Conservation (phyloP, 2,888 invertebrate genomes). For the Andrena fulva region DNA sequence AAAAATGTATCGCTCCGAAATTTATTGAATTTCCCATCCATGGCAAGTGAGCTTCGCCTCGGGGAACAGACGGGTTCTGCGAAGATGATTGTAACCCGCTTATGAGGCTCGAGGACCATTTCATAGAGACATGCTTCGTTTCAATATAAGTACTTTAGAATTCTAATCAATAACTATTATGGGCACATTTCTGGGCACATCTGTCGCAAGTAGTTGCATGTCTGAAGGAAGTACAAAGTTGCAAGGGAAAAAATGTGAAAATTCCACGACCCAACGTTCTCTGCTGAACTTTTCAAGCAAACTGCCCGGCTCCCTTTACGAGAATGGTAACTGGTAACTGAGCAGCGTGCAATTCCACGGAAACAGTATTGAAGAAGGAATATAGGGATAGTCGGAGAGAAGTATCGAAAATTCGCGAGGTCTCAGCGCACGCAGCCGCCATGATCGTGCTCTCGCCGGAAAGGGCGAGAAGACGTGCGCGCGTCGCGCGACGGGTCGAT, state of each 20-base stretch:
- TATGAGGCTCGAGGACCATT: neutral
- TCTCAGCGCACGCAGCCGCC: slow-evolving; percentile 54
- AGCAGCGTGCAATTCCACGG: no score
- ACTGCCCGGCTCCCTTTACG: neutral
- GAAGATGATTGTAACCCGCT: neutral
- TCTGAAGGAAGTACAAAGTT: no score
- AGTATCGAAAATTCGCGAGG: neutral
- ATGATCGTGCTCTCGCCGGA: slow-evolving; percentile 53
- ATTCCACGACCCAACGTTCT: no score
- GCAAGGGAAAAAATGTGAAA: no score
- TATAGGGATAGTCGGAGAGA: neutral
- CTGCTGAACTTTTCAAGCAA: neutral
- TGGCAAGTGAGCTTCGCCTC: neutral
- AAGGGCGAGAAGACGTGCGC: slow-evolving; percentile 62
- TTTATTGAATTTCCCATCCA: slow-evolving; percentile 41
- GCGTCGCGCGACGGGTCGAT: slow-evolving; percentile 71
- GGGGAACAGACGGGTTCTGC: neutral
- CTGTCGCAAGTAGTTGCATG: no score
- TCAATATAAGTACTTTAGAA: neutral
- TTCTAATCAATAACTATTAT: no score
- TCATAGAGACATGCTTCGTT: neutral
- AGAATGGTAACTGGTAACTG: neutral
- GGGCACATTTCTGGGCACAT: no score
- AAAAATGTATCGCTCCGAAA: slow-evolving; percentile 50
- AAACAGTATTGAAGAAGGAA: neutral